Evolutionary conservation across 2,888 invertebrate genomes (phyloP).

Genomic region (Cheilosia impressa): DNA sequence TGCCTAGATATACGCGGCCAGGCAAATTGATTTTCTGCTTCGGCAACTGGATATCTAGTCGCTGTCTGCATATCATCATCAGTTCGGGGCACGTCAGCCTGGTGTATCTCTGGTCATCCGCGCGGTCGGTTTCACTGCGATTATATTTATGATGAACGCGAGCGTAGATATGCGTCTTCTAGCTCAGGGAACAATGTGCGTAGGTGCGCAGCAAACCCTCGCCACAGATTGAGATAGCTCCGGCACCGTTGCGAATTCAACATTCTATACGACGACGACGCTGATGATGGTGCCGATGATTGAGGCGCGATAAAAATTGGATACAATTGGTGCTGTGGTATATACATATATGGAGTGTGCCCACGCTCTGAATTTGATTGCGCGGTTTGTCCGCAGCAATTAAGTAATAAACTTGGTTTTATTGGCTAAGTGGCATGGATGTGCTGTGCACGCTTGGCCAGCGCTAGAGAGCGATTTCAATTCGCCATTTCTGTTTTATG

Average conservation of each 20-base stretch:
- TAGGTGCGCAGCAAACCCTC: conserved; percentile 54
- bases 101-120: conserved; percentile 27
- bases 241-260: conserved; percentile 53
- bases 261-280: conserved; percentile 36
- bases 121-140: conserved; percentile 33
- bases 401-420: conserved; percentile 73
- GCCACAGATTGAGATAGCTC: conserved; percentile 61
- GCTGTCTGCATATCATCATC: conserved; percentile 61
- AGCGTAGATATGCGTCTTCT: conserved; percentile 51
- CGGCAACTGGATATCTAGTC: conserved; percentile 69
- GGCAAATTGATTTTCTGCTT: conserved; percentile 74
- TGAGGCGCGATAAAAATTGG: conserved; percentile 55
- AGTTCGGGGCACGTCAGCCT: conserved; percentile 14
- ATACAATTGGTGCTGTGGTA: conserved; percentile 42
- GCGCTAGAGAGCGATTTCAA: conserved; percentile 5
- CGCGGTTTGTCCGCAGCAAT: conserved; percentile 60
- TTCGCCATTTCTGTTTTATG: conserved; percentile 47
- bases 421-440: conserved; percentile 56
- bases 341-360: conserved; percentile 25
- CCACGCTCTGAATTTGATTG: conserved; percentile 63
- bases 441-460: conserved; percentile 18
- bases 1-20: conserved; percentile 59
- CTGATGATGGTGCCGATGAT: conserved; percentile 62
- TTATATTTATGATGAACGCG: conserved; percentile 47
- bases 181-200: conserved; percentile 61